These are phyloP conservation scores for Bilobella aurantiaca DNA, from an alignment of 1,140 invertebrate genomes.

Conservation along the genomic window DNA sequence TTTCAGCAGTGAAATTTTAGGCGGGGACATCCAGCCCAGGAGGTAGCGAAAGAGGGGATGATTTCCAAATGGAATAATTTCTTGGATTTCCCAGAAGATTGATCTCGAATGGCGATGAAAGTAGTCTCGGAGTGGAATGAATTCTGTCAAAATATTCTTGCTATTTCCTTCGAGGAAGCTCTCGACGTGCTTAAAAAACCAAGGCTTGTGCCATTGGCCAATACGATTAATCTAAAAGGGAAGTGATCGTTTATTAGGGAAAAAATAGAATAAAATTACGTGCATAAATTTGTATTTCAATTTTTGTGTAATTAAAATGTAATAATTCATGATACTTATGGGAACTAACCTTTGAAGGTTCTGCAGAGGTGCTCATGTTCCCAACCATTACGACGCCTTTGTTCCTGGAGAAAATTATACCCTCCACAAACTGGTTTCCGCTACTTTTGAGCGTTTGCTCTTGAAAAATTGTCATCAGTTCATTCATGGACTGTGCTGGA, in stretches of 20 bases:
- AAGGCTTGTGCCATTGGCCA: constrained; percentile 67
- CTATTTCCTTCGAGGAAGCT: constrained; percentile 39
- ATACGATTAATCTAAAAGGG: constrained; percentile 53
- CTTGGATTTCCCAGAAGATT: constrained; percentile 45
- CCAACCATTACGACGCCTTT: constrained; percentile 65
- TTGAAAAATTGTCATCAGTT: constrained; percentile 45
- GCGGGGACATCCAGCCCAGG: constrained; percentile 57
- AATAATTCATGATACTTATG: too few relatives aligned
- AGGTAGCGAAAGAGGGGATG: constrained; percentile 58
- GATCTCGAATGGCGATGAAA: constrained; percentile 70
- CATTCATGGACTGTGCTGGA: constrained; percentile 48
- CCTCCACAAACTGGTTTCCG: constrained; percentile 66
- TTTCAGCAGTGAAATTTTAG: constrained; percentile 71
- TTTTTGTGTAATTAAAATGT: too few relatives aligned
- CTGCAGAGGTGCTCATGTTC: constrained; percentile 49
- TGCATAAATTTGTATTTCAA: neutral
- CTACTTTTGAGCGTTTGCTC: constrained; percentile 44
- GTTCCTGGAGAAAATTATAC: constrained; percentile 53
- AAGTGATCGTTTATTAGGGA: neutral
- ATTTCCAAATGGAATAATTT: constrained; percentile 79
- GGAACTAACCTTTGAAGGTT: constrained; percentile 52
- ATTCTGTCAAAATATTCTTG: constrained; percentile 47
- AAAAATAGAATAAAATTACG: neutral
- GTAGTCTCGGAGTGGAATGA: constrained; percentile 63
- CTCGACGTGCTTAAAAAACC: constrained; percentile 72